Evolutionary conservation across 2,113 vertebrate species (phyloP).

Genomic region (Pleuronectes platessa): DNA sequence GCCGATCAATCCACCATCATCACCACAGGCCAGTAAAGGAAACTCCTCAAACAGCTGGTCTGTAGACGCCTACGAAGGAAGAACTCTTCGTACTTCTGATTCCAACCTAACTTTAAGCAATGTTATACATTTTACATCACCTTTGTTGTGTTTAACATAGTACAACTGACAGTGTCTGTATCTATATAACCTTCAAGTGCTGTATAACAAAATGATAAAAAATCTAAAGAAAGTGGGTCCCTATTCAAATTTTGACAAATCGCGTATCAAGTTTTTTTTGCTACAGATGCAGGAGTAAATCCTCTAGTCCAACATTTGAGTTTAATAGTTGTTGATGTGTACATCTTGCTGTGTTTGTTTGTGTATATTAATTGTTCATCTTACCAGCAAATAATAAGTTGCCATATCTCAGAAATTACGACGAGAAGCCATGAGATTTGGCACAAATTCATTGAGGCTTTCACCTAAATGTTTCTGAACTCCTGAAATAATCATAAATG

Average conservation of each 20-base stretch:
- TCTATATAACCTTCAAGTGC: too few relatives aligned
- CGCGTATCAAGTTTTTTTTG: too few relatives aligned
- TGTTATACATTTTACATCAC: background rate
- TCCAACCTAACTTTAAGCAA: conserved; percentile 1
- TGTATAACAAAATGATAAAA: too few relatives aligned
- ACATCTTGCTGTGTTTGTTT: background rate
- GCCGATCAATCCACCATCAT: conserved; percentile 42
- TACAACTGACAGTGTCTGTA: background rate
- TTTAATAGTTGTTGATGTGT: too few relatives aligned
- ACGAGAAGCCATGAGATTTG: too few relatives aligned
- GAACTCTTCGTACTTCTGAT: conserved; percentile 39
- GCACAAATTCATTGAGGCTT: background rate
- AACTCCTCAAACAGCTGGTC: conserved; percentile 53
- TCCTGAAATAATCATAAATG: background rate
- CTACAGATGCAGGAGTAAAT: too few relatives aligned
- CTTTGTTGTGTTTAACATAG: background rate
- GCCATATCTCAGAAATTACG: too few relatives aligned
- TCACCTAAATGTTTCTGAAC: background rate
- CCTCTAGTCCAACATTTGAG: too few relatives aligned
- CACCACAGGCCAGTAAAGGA: conserved; percentile 44
- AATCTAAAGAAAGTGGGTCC: too few relatives aligned
- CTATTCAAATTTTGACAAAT: too few relatives aligned
- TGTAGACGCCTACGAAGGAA: conserved; percentile 46
- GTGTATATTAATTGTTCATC: too few relatives aligned
- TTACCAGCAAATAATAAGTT: too few relatives aligned